Base-by-base conservation (phyloP, 2,888 invertebrate species). In the Carpatolechia fugitivella region DNA sequence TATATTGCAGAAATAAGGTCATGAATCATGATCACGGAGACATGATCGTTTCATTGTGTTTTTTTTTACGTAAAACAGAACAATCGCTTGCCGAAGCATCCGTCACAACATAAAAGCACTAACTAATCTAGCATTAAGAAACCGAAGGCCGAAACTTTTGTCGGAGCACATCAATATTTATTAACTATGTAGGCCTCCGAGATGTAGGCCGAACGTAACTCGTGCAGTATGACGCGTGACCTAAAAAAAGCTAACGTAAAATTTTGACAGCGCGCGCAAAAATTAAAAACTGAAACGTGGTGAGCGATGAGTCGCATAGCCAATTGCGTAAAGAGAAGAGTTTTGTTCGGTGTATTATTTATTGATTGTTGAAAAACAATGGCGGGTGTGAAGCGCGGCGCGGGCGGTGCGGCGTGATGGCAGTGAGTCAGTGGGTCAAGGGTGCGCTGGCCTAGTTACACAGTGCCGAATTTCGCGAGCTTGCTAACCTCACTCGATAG, bases 361-460 rank as follows among this genome's bases (percentile, higher is more conserved):
- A 89, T 89, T 88, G 88, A 89, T 89, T 87, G 88, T 88, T 86
- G 83, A 84, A 86, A 86, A 87, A 89, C 88, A 88, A 89, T 88
- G 85, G 87, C 82, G 80, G 76, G 44, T n/a, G 29, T 13, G 44
- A 80, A 80, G 80, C 77, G 76, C 73, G 81, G 40, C 18, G 76
- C 24, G 44, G 33, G 29, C 24, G 44, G 80, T 80, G 80, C 78
- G 76, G 44, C 29, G 29, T n/a, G 16, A 82, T 80, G 87, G 81
- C 85, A 89, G 84, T 89, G 81, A 88, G 88, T 85, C 89, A 90
- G 88, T 89, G 76, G 83, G 89, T 87, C 89, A 90, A 88, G 89
- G 89, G 80, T 79, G 80, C 76, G 74, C 76, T 77, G 86, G 72
- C 88, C 89, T 82, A 89, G 80, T 82, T 88, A 78, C 81, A 78